Base-by-base conservation (phyloP, 1,140 invertebrate genomes). In the Drosophila oshimai region DNA sequence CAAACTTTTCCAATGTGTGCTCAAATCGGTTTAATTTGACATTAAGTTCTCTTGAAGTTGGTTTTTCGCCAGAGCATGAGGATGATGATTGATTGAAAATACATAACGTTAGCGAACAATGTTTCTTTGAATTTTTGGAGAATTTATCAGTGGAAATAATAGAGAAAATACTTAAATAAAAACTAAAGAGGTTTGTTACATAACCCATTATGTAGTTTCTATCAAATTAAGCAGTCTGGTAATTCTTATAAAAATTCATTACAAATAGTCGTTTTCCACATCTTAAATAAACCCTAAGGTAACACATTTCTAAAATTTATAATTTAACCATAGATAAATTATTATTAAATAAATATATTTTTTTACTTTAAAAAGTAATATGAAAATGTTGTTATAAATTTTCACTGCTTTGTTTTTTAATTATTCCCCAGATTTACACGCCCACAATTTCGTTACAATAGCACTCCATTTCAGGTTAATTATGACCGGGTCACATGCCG, bases 401-500 rank as follows among this genome's bases (percentile, higher is more conserved):
- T 13, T 28, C 4, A 22, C 10, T 9, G 13, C 37, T 10, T 47
- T 9, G 18, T 12, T 9, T 4, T 13, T 2, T 29, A 29, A 22
- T 26, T 17, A 6, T 37, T 45, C 12, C 0, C 15, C 13, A 1
- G n/a, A 7, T 28, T 24, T 37, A 31, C 17, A 24, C 9, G n/a
- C n/a, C 28, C 12, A 44, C 22, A 62, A 45, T 58, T 42, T 58
- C 15, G 37, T 22, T 18, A 60, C 22, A 31, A 13, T 20, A 13
- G 15, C 24, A 65, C 39, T n/a, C 28, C 12, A 42, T 51, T 67
- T 51, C 26, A 71, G 62, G 71, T 71, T 79, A 79, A 80, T 80
- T 80, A 71, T 51, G 33, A 37, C 37, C 26, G 17, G 37, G 47
- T 46, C 76, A 44, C 64, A 75, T 54, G 70, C 62, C 53, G 54